Evolutionary conservation across 2,797 vertebrate species (phyloP), one percentile per base, ranked within the genome.

Genomic region (Mormyrus proboscirostris): DNA sequence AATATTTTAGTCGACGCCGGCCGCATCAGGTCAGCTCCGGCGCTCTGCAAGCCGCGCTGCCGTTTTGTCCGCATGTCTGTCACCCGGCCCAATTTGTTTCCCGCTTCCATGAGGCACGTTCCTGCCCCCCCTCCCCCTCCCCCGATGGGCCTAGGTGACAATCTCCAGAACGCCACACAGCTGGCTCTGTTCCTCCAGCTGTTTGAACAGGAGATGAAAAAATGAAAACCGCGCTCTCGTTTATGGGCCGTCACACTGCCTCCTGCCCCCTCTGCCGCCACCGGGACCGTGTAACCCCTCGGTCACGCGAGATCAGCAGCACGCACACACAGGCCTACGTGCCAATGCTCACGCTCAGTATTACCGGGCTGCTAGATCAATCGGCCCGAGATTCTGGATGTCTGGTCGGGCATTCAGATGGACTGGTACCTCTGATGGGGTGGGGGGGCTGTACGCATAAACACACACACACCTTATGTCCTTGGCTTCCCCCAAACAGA

Each of bases 11-110:
- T 89, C 29, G 83, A 59, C 19, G 55, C 82, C 22, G 3, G 82
- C 55, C 22, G 41, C 38, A 14, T 19, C 8, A 44, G 88, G 88
- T 59, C 55, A 57, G 50, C 19, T 44, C 55, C 14, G 6, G 3
- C 44, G 82, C 44, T 62, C 57, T 38, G 14, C 5, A 29, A 16
- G 41, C 41, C 14, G 16, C 29, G 16, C 33, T 10, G 86, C 29
- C 19, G 44, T 57, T 84, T 89, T 84, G 6, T 85, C 82, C 55
- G 0, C 16, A 38, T 47, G 57, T 86, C 88, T 86, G 88, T 89
- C 88, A 89, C 88, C 33, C 29, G 83, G 62, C 25, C 82, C 82
- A 86, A 89, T 89, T 89, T 89, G 83, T 86, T 86, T 65, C 49
- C 47, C n/a, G 7, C 10, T 25, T 22, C 38, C 3, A 38, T 16